These are phyloP conservation scores for Heliothis subflexa DNA, from an alignment of 1,140 invertebrate species.

Conservation along the genomic window DNA sequence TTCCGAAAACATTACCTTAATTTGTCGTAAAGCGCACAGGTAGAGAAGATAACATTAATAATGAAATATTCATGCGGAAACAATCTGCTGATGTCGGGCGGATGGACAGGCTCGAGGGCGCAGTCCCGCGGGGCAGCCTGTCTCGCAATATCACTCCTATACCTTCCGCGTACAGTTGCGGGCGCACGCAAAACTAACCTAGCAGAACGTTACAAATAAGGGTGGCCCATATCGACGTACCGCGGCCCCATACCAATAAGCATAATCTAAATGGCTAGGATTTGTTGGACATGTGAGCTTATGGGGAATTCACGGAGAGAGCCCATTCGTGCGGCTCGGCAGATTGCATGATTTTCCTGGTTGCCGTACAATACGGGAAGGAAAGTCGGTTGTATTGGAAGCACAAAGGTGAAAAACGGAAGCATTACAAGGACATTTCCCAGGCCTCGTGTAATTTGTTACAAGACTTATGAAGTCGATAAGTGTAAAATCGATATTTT, in stretches of 20 bases:
- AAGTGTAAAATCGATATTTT: no score
- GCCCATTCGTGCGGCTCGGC: conserved; percentile 44
- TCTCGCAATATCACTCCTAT: conserved; percentile 4
- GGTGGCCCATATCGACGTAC: conserved; percentile 54
- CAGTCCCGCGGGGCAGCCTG: conserved; percentile 2
- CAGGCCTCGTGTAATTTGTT: no score
- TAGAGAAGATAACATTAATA: conserved; percentile 56
- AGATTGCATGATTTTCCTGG: conserved; percentile 48
- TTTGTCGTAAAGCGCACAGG: conserved; percentile 43
- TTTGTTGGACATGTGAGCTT: conserved; percentile 65
- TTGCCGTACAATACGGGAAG: no score
- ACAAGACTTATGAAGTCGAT: no score
- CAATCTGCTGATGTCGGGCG: conserved; percentile 63
- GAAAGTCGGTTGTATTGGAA: no score
- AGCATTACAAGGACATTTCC: no score
- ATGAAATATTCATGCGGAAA: conserved; percentile 71
- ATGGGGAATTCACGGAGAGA: conserved; percentile 50
- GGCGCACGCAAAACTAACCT: conserved; percentile 29
- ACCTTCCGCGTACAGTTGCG: conserved; percentile 49
- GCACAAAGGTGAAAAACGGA: no score
- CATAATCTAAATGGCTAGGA: conserved; percentile 66
- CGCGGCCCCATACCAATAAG: conserved; percentile 65
- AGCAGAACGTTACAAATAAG: conserved; percentile 58
- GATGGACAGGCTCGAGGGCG: conserved; percentile 45
- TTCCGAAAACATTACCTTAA: conserved; percentile 31